These are phyloP conservation scores for Scaeva pyrastri DNA, from an alignment of 2,888 invertebrate species.

Conservation along the genomic window DNA sequence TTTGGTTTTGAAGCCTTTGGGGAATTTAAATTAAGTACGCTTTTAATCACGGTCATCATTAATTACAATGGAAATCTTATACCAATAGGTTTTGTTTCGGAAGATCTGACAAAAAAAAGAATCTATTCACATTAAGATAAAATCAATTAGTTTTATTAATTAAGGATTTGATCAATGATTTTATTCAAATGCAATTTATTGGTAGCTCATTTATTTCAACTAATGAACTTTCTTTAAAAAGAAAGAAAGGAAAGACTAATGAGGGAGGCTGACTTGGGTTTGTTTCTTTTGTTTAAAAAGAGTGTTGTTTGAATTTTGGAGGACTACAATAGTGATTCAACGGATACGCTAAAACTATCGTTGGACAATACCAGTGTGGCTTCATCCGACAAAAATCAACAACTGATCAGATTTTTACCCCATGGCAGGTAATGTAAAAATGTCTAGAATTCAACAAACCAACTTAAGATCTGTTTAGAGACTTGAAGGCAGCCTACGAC, in stretches of 20 bases:
- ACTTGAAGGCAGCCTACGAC: too few species aligned
- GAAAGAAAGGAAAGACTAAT: too few species aligned
- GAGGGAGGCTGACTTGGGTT: background rate
- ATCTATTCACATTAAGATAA: background rate
- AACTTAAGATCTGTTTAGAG: too few species aligned
- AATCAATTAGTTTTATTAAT: constrained; percentile 17
- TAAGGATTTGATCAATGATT: constrained; percentile 31
- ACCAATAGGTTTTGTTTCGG: background rate
- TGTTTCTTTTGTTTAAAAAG: background rate
- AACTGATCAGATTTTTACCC: too few species aligned
- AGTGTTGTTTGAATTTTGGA: background rate
- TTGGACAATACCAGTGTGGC: too few species aligned
- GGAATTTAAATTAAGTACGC: constrained; percentile 23
- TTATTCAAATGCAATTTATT: constrained; percentile 11
- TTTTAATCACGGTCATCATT: constrained; percentile 32
- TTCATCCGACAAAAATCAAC: too few species aligned
- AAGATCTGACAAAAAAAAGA: background rate
- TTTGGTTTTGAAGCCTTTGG: background rate
- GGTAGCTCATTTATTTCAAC: background rate
- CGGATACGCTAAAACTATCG: too few species aligned
- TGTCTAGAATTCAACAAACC: too few species aligned
- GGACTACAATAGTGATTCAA: too few species aligned
- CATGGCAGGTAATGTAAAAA: too few species aligned
- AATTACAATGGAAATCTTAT: constrained; percentile 19
- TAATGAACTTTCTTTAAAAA: constrained; percentile 3